Conservation (phyloP, 2,888 invertebrate genomes). For the Strigamia crassipes region DNA sequence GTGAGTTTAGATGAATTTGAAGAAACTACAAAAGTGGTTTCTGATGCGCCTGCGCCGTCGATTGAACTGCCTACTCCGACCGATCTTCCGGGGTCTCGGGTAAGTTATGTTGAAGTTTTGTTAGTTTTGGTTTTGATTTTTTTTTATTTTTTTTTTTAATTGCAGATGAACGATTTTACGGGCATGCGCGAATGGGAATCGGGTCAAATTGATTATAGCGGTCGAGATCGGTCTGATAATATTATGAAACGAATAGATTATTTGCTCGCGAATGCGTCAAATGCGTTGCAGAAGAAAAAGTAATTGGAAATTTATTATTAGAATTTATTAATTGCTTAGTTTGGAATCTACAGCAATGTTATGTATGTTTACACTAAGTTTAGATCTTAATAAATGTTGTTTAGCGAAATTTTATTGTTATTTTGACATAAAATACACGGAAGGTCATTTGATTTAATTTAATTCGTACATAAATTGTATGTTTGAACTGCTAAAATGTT, state of each 20-base stretch:
- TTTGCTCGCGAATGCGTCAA: neutral
- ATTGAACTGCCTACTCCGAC: neutral
- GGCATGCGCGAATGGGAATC: constrained; percentile 50
- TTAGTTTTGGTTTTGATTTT: neutral
- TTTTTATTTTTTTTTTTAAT: neutral
- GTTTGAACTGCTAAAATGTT: constrained; percentile 39
- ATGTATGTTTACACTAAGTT: too few relatives aligned
- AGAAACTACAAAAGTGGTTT: neutral
- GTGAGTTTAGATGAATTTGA: neutral
- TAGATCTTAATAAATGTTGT: too few relatives aligned
- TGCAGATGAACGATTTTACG: constrained; percentile 50
- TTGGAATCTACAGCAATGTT: too few relatives aligned
- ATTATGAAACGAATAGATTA: constrained; percentile 49
- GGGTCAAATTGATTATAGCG: constrained; percentile 47
- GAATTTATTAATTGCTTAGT: too few relatives aligned
- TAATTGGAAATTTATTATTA: too few relatives aligned
- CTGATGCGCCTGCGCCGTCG: neutral
- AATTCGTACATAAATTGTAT: constrained; percentile 45
- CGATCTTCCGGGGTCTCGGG: neutral
- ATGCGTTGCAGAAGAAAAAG: too few relatives aligned
- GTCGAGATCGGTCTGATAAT: constrained; percentile 49
- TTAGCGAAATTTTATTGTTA: too few relatives aligned
- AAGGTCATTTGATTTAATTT: too few relatives aligned
- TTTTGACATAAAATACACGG: too few relatives aligned
- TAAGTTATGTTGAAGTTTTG: too few relatives aligned